Evolutionary conservation across 2,113 vertebrate genomes (phyloP), one percentile per base, ranked within the genome.

Genomic region (Siniperca knerii): DNA sequence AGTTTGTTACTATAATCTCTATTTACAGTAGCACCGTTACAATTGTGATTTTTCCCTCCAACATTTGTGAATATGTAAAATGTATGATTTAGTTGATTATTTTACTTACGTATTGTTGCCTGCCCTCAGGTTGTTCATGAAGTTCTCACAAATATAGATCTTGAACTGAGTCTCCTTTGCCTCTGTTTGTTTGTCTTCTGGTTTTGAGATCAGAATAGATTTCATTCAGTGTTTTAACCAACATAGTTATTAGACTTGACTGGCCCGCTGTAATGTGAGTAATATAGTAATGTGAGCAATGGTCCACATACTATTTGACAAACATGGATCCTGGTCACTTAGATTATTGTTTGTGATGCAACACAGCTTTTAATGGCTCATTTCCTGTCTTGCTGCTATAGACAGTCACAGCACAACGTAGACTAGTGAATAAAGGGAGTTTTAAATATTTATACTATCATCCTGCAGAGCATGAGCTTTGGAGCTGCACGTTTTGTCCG

Each of bases 141-240:
- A 33, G 40, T 67, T 77, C 40, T 76, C 44, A 68, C 58, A 79
- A 92, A 90, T 80, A 90, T 1, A 87, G 20, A 52, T 74, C 15
- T 67, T 82, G 13, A 87, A 68, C 25, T 16, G 23, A 73, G 1
- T 55, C 40, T 8, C 64, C 33, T 42, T 55, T 37, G 23, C 2
- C 16, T 54, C 46, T 48, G 13, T 48, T 29, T 29, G 3, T 50
- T 11, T 80, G 0, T 74, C 2, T 54, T 37, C 13, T 73, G 23
- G 0, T 29, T 55, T 61, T 37, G 8, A 54, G 8, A 20, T 72
- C n/a, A 44, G 2, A 70, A 10, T 21, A 16, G n/a, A 25, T 70
- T 75, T 25, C 4, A 62, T 40, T 44, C 16, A 21, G 23, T 5
- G 18, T 68, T 46, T 35, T 40, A 16, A 58, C 11, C 40, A n/a